Evolutionary conservation across 2,113 vertebrate genomes (phyloP).

Genomic region (Elachura formosa): DNA sequence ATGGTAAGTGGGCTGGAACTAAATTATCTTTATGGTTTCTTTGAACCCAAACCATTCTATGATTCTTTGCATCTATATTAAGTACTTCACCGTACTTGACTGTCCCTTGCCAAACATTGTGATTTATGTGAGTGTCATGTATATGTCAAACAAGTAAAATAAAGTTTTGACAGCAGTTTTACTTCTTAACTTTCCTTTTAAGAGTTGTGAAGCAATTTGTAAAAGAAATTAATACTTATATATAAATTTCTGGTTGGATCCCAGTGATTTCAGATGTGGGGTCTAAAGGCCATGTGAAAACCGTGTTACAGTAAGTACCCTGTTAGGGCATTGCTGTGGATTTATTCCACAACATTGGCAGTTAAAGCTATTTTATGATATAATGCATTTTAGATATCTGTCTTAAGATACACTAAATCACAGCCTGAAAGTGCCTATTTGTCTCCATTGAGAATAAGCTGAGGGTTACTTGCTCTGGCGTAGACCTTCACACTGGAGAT

Average conservation of each 20-base stretch:
- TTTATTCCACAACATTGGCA: neutral
- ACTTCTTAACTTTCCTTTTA: neutral
- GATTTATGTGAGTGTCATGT: neutral
- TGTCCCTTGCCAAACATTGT: neutral
- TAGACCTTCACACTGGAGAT: neutral
- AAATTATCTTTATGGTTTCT: neutral
- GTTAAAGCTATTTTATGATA: neutral
- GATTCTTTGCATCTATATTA: neutral
- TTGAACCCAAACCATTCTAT: neutral
- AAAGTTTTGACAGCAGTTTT: neutral
- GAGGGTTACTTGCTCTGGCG: neutral
- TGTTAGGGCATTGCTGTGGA: neutral
- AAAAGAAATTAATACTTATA: neutral
- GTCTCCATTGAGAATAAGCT: neutral
- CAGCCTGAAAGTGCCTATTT: neutral
- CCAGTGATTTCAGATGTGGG: neutral
- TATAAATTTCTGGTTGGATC: neutral
- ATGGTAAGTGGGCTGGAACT: accelerated
- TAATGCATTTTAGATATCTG: neutral
- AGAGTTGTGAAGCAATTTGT: neutral
- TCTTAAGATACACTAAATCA: neutral
- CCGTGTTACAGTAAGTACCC: neutral
- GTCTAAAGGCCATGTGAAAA: neutral
- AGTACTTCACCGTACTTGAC: neutral
- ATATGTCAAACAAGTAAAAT: neutral